phyloP scores from a whole-genome alignment of 2,888 invertebrate genomes.

The Augiades crinisus region DNA sequence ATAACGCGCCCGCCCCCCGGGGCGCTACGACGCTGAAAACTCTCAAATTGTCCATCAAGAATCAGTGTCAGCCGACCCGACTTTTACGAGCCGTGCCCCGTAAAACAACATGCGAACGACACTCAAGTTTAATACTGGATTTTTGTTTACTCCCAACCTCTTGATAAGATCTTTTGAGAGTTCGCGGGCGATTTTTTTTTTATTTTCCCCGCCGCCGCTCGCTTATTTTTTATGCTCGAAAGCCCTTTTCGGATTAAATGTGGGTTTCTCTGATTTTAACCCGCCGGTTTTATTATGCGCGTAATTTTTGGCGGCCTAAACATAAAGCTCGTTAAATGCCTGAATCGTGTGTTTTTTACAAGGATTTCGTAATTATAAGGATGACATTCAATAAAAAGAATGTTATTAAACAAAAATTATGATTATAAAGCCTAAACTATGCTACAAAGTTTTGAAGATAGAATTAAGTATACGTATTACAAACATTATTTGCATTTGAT shows the following conservation, averaged over 20 bases:
- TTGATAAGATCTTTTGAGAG: slow-evolving; percentile 36
- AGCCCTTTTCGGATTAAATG: slow-evolving; percentile 22
- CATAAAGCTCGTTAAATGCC: too few species aligned
- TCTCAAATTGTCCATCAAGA: slow-evolving; percentile 79
- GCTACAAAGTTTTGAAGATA: too few species aligned
- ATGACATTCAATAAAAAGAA: too few species aligned
- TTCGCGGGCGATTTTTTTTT: slow-evolving; percentile 25
- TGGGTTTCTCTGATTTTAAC: slow-evolving; percentile 18
- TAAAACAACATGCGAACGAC: slow-evolving; percentile 73
- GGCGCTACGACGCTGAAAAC: slow-evolving; percentile 52
- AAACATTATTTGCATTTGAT: too few species aligned
- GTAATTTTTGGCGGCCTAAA: slow-evolving; percentile 3
- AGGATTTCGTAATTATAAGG: too few species aligned
- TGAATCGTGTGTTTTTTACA: too few species aligned
- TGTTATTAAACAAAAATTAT: too few species aligned
- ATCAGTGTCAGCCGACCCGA: slow-evolving; percentile 60
- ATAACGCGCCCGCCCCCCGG: slow-evolving; percentile 24
- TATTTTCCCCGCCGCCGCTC: slow-evolving; percentile 5
- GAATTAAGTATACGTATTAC: too few species aligned
- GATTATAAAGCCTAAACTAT: too few species aligned
- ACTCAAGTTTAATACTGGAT: slow-evolving; percentile 61
- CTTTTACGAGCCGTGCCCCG: slow-evolving; percentile 65
- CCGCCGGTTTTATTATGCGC: slow-evolving; percentile 15
- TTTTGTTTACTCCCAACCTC: slow-evolving; percentile 51
- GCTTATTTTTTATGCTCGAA: slow-evolving; percentile 26